Conservation (phyloP, 2,888 invertebrate species). For the Tillus elongatus region DNA sequence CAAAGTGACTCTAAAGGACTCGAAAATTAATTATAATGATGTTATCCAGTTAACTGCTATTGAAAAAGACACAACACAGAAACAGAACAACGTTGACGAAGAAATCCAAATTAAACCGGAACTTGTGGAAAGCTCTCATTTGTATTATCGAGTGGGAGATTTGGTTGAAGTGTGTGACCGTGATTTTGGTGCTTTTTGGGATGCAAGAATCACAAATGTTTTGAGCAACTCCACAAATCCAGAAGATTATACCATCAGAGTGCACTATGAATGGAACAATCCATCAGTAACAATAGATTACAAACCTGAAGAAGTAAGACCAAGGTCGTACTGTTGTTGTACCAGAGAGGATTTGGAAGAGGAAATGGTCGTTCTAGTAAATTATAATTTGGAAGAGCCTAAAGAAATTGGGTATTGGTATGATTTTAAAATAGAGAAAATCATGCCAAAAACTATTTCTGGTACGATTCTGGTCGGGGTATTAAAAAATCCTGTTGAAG, state of each 20-base stretch:
- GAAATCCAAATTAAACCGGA: conserved; percentile 10
- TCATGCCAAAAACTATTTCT: conserved; percentile 45
- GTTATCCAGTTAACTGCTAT: conserved; percentile 54
- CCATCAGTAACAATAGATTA: conserved; percentile 28
- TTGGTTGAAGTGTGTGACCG: conserved; percentile 55
- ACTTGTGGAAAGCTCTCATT: conserved; percentile 17
- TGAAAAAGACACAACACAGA: conserved; percentile 5
- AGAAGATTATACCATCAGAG: conserved; percentile 8
- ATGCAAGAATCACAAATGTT: conserved; percentile 47
- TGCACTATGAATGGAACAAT: not conserved
- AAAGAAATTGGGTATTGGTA: conserved; percentile 60
- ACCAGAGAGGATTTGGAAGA: conserved; percentile 46
- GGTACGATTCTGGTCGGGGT: conserved; percentile 54
- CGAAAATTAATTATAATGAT: conserved; percentile 65
- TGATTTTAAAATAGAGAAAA: conserved; percentile 26
- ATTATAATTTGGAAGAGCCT: conserved; percentile 64
- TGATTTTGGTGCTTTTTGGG: conserved; percentile 65
- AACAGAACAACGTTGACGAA: not conserved
- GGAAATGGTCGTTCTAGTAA: conserved; percentile 60
- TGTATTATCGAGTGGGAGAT: conserved; percentile 52
- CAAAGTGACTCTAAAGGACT: conserved; percentile 66
- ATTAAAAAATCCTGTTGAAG: conserved; percentile 49
- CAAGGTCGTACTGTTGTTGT: conserved; percentile 52
- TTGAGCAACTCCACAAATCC: conserved; percentile 7
- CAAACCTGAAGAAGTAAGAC: conserved; percentile 52